phyloP scores from a whole-genome alignment of 2,888 invertebrate genomes.

The Arge pagana region DNA sequence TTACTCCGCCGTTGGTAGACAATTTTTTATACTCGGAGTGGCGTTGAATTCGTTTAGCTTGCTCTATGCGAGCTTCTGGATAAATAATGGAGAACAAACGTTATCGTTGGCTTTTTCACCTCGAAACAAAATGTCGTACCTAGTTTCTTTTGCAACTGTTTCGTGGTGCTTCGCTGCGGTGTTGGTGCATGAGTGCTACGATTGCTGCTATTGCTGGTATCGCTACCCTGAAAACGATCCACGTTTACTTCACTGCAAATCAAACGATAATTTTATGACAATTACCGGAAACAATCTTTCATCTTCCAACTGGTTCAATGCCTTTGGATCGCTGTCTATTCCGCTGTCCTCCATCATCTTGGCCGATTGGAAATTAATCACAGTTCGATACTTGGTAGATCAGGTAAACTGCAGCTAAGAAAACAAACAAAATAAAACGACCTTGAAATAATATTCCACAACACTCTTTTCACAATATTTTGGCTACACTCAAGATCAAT shows the following conservation, averaged over 20 bases:
- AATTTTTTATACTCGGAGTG: slow-evolving; percentile 55
- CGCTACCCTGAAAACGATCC: slow-evolving; percentile 49
- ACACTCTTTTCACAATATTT: not conserved
- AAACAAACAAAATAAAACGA: too few species aligned
- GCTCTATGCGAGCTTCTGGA: slow-evolving; percentile 56
- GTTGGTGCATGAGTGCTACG: slow-evolving; percentile 40
- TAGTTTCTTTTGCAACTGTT: slow-evolving; percentile 56
- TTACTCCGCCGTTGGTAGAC: slow-evolving; percentile 48
- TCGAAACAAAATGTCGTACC: slow-evolving; percentile 39
- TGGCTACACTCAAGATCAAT: not conserved
- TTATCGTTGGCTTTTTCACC: too few species aligned
- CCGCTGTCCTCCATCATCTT: slow-evolving; percentile 58
- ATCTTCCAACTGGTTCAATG: slow-evolving; percentile 49
- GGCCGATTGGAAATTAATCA: not conserved
- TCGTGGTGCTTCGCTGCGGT: slow-evolving; percentile 49
- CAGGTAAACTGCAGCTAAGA: not conserved
- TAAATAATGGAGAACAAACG: too few species aligned
- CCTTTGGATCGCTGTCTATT: slow-evolving; percentile 59
- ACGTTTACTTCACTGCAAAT: not conserved
- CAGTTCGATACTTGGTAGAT: not conserved
- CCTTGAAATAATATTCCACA: not conserved
- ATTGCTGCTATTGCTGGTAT: slow-evolving; percentile 49
- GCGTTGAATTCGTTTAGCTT: slow-evolving; percentile 56
- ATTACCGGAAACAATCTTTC: slow-evolving; percentile 53
- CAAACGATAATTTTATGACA: not conserved